These are phyloP conservation scores for Endomychus coccineus DNA, from an alignment of 2,888 invertebrate genomes.

Conservation along the genomic window DNA sequence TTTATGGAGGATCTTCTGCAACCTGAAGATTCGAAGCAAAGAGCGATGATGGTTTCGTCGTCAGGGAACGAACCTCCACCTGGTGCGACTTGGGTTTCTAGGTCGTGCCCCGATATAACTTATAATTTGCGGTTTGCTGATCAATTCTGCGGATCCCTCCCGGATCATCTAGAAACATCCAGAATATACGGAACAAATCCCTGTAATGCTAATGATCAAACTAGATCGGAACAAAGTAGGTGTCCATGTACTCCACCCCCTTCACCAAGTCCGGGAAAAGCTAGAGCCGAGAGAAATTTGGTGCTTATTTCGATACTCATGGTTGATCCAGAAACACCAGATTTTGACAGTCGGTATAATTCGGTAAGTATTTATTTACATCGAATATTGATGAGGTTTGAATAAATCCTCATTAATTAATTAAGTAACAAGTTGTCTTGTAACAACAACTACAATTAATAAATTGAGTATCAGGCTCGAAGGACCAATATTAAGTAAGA, in stretches of 20 bases:
- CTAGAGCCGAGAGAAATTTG: constrained; percentile 53
- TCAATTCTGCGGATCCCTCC: constrained; percentile 47
- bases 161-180: constrained; percentile 52
- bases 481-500: too few species aligned
- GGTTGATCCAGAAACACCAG: constrained; percentile 58
- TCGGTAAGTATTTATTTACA: constrained; percentile 40
- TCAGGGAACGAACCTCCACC: constrained; percentile 43
- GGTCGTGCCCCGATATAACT: constrained; percentile 72
- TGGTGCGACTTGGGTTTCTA: constrained; percentile 56
- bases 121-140: constrained; percentile 29
- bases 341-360: constrained; percentile 57
- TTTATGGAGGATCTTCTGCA: constrained; percentile 86
- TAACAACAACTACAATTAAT: too few species aligned
- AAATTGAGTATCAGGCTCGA: too few species aligned
- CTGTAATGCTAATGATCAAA: constrained; percentile 9
- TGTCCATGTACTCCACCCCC: constrained; percentile 53
- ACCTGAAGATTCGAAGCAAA: constrained; percentile 68
- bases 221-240: constrained; percentile 1
- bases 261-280: constrained; percentile 50
- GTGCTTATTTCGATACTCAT: constrained; percentile 65
- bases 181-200: constrained; percentile 41
- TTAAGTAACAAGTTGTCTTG: too few species aligned
- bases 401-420: too few species aligned
- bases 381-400: too few species aligned
- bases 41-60: constrained; percentile 68